Conservation (phyloP, 2,797 vertebrate species). For the Phoeniculus purpureus region DNA sequence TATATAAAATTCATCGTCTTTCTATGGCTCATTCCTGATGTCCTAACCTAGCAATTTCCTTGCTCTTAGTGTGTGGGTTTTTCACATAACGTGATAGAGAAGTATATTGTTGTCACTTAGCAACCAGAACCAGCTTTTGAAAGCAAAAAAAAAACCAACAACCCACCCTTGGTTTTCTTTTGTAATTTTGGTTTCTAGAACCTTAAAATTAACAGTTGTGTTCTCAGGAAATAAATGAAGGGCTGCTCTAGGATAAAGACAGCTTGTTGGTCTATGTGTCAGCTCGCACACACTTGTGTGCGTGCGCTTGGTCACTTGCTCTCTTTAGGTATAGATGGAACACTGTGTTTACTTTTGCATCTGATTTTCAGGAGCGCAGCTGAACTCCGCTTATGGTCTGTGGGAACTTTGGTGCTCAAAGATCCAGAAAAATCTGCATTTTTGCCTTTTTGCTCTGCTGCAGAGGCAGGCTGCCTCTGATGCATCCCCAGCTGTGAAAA, state of each 20-base stretch:
- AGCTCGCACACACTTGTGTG: rapidly evolving
- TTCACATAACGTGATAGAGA: constrained; percentile 3
- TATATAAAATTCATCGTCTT: constrained; percentile 10
- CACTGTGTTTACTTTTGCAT: background rate
- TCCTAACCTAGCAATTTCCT: constrained; percentile 48
- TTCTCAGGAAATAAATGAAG: background rate
- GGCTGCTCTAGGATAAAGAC: background rate
- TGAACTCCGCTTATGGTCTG: background rate
- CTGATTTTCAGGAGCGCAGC: background rate
- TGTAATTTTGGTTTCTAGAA: constrained; percentile 12
- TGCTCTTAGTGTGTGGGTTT: constrained; percentile 19
- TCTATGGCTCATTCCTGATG: background rate
- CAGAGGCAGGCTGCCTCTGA: background rate
- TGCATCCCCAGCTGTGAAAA: constrained; percentile 21
- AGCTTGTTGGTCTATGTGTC: background rate
- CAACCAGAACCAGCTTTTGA: constrained; percentile 52
- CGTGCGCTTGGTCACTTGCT: background rate
- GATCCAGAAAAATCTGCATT: background rate
- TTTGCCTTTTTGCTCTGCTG: background rate
- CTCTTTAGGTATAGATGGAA: background rate
- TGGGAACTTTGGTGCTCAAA: background rate
- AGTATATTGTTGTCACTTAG: constrained; percentile 58
- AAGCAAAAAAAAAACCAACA: background rate
- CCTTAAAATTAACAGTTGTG: background rate
- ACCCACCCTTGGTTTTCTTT: background rate